These are phyloP conservation scores for Luidia sarsii DNA, from an alignment of 53 echinoderm and acorn worm genomes.

Conservation along the genomic window DNA sequence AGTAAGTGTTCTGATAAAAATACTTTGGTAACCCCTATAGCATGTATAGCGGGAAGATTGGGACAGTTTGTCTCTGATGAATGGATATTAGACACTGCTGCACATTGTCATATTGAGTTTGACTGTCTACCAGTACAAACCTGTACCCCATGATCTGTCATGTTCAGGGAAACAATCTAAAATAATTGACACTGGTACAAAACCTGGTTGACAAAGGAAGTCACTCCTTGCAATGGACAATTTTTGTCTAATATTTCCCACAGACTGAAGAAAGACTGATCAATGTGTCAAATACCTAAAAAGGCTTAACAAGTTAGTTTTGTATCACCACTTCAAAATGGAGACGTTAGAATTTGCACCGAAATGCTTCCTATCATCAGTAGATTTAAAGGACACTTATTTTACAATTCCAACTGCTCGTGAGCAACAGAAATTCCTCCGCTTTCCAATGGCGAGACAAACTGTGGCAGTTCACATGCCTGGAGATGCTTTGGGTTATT, in stretches of 20 bases:
- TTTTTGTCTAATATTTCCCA: slow-evolving; percentile 52
- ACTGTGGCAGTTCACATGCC: slow-evolving; percentile 9
- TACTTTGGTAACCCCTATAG: too few relatives aligned
- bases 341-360: slow-evolving; percentile 17
- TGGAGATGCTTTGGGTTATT: not conserved
- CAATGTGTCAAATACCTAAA: slow-evolving; percentile 1
- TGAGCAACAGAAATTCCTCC: slow-evolving; percentile 1
- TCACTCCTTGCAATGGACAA: not conserved
- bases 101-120: slow-evolving; percentile 12
- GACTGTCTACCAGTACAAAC: not conserved
- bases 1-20: too few relatives aligned
- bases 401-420: slow-evolving; percentile 10
- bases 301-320: slow-evolving; percentile 6
- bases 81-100: not conserved
- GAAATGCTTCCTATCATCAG: not conserved
- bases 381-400: slow-evolving; percentile 31
- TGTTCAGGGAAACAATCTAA: not conserved
- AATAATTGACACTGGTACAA: not conserved
- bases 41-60: slow-evolving; percentile 16
- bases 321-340: slow-evolving; percentile 22
- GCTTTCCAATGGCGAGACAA: slow-evolving; percentile 28
- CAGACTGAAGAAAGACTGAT: slow-evolving; percentile 54
- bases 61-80: slow-evolving; percentile 2
- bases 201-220: not conserved
- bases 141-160: not conserved